phyloP scores from a whole-genome alignment of 2,113 vertebrate species.

The Nycticorax nycticorax region DNA sequence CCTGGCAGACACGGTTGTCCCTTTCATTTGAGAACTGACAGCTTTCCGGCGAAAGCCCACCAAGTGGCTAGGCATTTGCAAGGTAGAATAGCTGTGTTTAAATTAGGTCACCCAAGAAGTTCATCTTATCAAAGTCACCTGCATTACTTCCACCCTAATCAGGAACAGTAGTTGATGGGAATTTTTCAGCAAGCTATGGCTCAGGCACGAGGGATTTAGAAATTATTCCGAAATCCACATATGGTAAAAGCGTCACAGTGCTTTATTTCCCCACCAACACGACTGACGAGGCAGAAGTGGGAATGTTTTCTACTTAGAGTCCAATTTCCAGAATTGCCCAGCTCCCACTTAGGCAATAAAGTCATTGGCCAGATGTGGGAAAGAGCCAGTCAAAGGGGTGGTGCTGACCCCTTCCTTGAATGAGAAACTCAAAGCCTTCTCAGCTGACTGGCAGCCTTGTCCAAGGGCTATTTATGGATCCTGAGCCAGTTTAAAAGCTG shows the following conservation, averaged over 20 bases:
- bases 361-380: constrained; percentile 30
- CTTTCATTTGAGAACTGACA: neutral
- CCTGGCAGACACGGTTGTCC: neutral
- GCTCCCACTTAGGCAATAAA: constrained; percentile 1
- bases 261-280: neutral
- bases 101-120: neutral
- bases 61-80: neutral
- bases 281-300: neutral
- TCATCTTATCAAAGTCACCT: neutral
- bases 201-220: neutral
- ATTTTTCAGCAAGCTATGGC: neutral
- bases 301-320: constrained; percentile 18
- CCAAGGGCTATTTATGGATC: constrained; percentile 6
- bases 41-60: neutral
- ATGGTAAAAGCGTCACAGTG: neutral
- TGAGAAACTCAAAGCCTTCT: constrained; percentile 26
- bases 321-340: constrained; percentile 20
- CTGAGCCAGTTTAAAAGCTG: neutral
- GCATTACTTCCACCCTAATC: neutral
- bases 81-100: neutral
- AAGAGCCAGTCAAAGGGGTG: neutral
- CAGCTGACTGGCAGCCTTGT: constrained; percentile 3
- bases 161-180: neutral
- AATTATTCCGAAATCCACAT: neutral
- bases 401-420: neutral